Evolutionary conservation across 2,888 invertebrate genomes (phyloP), one percentile per base, ranked within the genome.

Genomic region (Meiosimyza decipiens): DNA sequence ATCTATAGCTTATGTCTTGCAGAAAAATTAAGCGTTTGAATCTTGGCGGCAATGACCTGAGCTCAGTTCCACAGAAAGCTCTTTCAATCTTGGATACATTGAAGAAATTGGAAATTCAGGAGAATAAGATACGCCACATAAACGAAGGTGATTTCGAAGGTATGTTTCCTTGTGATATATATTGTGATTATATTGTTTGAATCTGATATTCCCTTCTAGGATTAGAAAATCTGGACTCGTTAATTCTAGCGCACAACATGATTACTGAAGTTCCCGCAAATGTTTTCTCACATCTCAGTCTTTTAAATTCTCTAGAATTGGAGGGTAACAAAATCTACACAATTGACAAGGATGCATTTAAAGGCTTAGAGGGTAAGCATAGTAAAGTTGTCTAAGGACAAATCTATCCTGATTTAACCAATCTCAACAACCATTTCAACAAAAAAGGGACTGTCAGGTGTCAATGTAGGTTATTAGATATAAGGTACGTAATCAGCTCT

Each of bases 71-170:
- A 15, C 94, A 94, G 80, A 91, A 92, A 82, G 92, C 96, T 0
- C 90, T 96, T n/a, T 91, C 92, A 1, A 90, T 93, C 73, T 88
- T 96, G 77, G 93, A 93, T 81, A 94, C 92, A 80, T 87, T 96
- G 78, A 94, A 93, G 86, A 96, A 94, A 82, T 89, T 96, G 65
- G 96, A 96, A 87, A 91, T 96, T 89, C 95, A 95, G 82, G 95
- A 95, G 83, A 96, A 96, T 84, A 90, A 91, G 77, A 94, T 96
- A 74, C 89, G 91, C 57, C 88, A 90, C 49, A 95, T 96, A 77
- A 88, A 90, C 60, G 95, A 95, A 83, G 94, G 94, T 51, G 95
- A 96, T 85, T 96, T 96, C 85, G 92, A 92, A 88, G 96, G 96
- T 95, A 88, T 83, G 82, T 16, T n/a, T 18, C 9, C 40, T 60